Conservation (phyloP, 2,113 vertebrate genomes). For the Egretta garzetta region DNA sequence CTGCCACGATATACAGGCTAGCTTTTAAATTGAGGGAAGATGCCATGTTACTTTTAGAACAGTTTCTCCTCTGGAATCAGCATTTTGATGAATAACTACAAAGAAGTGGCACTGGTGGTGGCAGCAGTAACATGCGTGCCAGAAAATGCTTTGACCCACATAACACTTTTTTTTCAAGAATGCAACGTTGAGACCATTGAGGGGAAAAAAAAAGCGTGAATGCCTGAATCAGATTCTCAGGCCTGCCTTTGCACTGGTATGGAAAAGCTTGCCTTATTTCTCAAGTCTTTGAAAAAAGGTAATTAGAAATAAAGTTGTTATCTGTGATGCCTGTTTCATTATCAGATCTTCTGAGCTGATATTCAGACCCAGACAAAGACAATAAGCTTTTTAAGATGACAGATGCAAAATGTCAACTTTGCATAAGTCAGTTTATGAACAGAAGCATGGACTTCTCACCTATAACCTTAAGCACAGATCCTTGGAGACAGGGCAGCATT, state of each 20-base stretch:
- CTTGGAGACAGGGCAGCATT: not conserved
- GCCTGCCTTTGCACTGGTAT: not conserved
- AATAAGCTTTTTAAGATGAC: slow-evolving; percentile 7
- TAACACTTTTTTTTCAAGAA: not conserved
- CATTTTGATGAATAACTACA: not conserved
- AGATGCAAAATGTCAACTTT: not conserved
- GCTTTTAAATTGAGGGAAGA: not conserved
- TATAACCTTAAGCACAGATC: not conserved
- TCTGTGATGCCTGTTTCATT: not conserved
- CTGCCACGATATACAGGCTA: not conserved
- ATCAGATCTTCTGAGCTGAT: not conserved
- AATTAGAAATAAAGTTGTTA: not conserved
- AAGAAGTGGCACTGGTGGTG: not conserved
- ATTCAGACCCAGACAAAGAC: not conserved
- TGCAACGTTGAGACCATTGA: not conserved
- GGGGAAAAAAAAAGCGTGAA: not conserved
- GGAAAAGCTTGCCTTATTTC: not conserved
- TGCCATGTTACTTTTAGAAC: not conserved
- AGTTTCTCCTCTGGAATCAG: not conserved
- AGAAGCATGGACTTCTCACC: not conserved
- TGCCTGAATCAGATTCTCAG: not conserved
- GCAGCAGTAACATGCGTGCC: not conserved
- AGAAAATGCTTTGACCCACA: not conserved
- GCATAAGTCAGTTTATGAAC: not conserved
- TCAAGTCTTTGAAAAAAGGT: not conserved